These are phyloP conservation scores for Calosoma granatense DNA, from an alignment of 1,140 invertebrate genomes.

Conservation along the genomic window DNA sequence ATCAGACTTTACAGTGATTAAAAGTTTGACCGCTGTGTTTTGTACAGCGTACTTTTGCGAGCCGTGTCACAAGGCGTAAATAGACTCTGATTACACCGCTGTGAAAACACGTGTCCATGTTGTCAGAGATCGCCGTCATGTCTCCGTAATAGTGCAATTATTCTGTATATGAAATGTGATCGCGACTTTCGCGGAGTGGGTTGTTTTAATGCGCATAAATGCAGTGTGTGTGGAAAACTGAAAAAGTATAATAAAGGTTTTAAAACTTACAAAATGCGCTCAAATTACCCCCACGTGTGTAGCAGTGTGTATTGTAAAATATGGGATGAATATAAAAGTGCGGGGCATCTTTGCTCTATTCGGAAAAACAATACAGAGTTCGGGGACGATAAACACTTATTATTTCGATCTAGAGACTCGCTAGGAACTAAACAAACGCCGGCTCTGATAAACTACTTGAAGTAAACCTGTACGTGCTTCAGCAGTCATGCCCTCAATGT, in stretches of 20 bases:
- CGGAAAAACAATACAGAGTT: not conserved
- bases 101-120: not conserved
- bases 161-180: not conserved
- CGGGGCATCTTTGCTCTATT: not conserved
- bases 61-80: not conserved
- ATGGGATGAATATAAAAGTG: not conserved
- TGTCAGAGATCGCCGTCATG: not conserved
- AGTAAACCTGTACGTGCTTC: too few relatives aligned
- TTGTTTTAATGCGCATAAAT: not conserved
- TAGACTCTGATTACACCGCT: not conserved
- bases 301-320: not conserved
- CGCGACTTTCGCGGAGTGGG: not conserved
- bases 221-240: not conserved
- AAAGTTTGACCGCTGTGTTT: constrained; percentile 9
- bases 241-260: not conserved
- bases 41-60: not conserved
- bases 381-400: too few relatives aligned
- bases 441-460: too few relatives aligned
- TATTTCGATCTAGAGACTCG: too few relatives aligned
- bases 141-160: not conserved
- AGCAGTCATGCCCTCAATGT: too few relatives aligned
- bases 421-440: too few relatives aligned
- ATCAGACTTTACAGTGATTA: constrained; percentile 1
- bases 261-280: not conserved
- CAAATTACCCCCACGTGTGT: not conserved